Evolutionary conservation across 1,140 invertebrate species (phyloP), one percentile per base, ranked within the genome.

Genomic region (Drosophila lacteicornis): DNA sequence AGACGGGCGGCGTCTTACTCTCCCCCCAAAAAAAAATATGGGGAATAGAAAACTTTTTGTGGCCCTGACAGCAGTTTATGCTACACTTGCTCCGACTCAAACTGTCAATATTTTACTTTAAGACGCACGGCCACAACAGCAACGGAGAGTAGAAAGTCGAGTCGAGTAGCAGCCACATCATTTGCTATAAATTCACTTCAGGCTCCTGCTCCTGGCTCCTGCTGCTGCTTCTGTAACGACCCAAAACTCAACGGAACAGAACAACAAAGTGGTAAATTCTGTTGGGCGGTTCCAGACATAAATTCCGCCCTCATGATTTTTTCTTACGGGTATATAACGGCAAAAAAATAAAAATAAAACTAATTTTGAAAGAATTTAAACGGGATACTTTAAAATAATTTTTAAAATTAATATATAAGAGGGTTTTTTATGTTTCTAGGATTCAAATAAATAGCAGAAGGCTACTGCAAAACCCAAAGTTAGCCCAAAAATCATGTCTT

Each of bases 41-140:
- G 43, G 49, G 51, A 58, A 83, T 77, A 58, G 65, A 62, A 79
- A 87, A 83, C 53, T 87, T 88, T 86, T 65, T 70, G 67, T 79
- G 66, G 82, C 76, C 62, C 75, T 69, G 75, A 71, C 82, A 82
- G 70, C 70, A 87, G 83, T 86, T 87, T 85, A 86, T 86, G 82
- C 66, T 79, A 82, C 82, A 82, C 82, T 85, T 79, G 75, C 82
- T 80, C 36, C 75, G 45, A 85, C 78, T 85, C 82, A 87, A 77
- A 83, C 83, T 86, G 83, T 86, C 83, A 86, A 86, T 86, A 86
- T 86, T 86, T 86, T 77, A 83, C 83, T 86, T 86, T 80, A 88
- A 88, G 83, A 88, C 79, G 79, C 59, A 65, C 73, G 45, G 46
- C 74, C 62, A 76, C 53, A 73, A 50, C 19, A 15, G 43, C 57